Evolutionary conservation across 2,797 vertebrate genomes (phyloP).

Genomic region (Argyrosomus regius): DNA sequence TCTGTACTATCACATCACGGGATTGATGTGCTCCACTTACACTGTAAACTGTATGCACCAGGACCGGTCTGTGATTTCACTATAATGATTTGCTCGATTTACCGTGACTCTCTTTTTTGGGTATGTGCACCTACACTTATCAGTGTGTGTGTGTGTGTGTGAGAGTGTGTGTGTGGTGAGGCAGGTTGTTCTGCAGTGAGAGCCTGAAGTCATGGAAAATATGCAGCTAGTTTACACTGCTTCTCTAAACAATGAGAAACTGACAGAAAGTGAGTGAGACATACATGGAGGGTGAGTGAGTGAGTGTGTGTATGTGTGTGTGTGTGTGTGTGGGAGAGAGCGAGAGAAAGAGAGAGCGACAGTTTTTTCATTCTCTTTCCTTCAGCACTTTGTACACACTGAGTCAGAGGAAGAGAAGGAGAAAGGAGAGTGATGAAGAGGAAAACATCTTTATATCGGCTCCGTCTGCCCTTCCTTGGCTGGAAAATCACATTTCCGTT

Average conservation of each 20-base stretch:
- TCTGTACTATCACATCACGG: not conserved
- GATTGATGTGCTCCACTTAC: conserved; percentile 35
- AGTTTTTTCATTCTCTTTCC: too few relatives aligned
- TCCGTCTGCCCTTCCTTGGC: conserved; percentile 62
- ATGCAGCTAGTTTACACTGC: conserved; percentile 85
- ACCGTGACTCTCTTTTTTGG: conserved; percentile 29
- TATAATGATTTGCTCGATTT: conserved; percentile 60
- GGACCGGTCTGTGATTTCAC: conserved; percentile 31
- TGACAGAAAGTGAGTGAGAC: conserved; percentile 68
- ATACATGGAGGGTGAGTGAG: conserved; percentile 12
- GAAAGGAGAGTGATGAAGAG: conserved; percentile 57
- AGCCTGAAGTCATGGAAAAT: conserved; percentile 89
- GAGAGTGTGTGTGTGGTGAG: conserved; percentile 34
- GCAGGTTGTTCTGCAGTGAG: conserved; percentile 63
- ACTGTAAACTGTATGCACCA: conserved; percentile 17
- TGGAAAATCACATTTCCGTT: conserved; percentile 62
- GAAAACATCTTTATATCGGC: conserved; percentile 68
- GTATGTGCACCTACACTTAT: conserved; percentile 37
- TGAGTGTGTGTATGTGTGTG: conserved; percentile 28
- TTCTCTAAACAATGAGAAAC: conserved; percentile 84
- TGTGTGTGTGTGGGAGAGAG: conserved; percentile 9
- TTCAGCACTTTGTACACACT: not conserved
- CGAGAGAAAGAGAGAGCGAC: not conserved
- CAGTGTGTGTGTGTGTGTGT: conserved; percentile 36
- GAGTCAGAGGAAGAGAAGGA: conserved; percentile 59